These are phyloP conservation scores for Canis aureus DNA, from an alignment of 2,113 vertebrate species.

Conservation along the genomic window DNA sequence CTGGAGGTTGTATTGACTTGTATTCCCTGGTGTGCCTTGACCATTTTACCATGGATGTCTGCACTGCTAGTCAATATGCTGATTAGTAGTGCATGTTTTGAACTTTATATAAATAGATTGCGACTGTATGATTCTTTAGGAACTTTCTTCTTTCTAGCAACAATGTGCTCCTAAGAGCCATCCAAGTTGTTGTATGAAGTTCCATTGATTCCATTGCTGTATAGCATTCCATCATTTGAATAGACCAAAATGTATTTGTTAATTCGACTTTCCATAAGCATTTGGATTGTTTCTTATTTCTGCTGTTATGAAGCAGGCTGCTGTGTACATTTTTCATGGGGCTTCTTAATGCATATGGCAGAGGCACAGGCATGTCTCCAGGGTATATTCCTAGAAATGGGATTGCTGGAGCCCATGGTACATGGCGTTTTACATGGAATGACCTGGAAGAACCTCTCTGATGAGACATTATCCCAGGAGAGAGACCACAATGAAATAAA, in stretches of 20 bases:
- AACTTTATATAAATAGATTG: background rate
- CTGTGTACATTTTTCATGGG: background rate
- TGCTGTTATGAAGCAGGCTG: background rate
- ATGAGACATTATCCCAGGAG: background rate
- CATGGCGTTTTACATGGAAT: background rate
- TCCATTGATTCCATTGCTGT: background rate
- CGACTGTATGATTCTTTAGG: background rate
- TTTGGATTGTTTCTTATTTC: background rate
- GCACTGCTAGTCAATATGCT: background rate
- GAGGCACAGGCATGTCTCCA: background rate
- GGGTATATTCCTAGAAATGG: background rate
- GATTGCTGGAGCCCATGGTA: background rate
- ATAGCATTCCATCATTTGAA: background rate
- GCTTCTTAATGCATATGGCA: background rate
- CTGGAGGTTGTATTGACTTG: background rate
- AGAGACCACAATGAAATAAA: background rate
- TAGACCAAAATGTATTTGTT: background rate
- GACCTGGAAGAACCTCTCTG: background rate
- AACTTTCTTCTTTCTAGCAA: background rate
- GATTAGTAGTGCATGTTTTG: background rate
- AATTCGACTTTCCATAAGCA: background rate
- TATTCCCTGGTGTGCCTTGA: background rate
- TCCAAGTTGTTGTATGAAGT: background rate
- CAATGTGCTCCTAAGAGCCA: background rate
- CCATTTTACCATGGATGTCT: background rate